phyloP scores from a whole-genome alignment of 2,113 vertebrate genomes.

The Hippoglossus stenolepis region DNA sequence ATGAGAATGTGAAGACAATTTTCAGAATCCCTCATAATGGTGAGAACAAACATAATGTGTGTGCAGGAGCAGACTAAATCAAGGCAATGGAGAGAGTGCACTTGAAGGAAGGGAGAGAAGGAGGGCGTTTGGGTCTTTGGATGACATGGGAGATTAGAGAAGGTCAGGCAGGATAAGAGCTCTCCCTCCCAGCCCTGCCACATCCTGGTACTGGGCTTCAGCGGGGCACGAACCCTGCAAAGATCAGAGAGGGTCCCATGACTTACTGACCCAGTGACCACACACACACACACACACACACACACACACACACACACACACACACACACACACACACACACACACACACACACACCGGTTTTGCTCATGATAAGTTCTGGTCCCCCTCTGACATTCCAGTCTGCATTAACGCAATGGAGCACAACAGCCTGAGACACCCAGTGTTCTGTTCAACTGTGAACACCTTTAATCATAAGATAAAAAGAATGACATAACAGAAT shows the following conservation, averaged over 20 bases:
- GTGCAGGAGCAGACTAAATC: neutral
- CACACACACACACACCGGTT: slow-evolving; percentile 29
- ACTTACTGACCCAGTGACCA: slow-evolving; percentile 64
- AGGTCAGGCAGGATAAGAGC: slow-evolving; percentile 36
- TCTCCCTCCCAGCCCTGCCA: slow-evolving; percentile 25
- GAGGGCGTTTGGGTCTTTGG: slow-evolving; percentile 15
- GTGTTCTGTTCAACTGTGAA: neutral
- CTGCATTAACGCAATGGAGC: slow-evolving; percentile 52
- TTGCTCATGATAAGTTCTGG: slow-evolving; percentile 47
- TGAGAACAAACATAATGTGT: neutral
- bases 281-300: slow-evolving; percentile 19
- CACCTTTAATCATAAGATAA: neutral
- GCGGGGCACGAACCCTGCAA: slow-evolving; percentile 16
- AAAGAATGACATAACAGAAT: neutral
- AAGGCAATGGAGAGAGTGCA: neutral
- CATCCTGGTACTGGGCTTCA: slow-evolving; percentile 50
- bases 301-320: slow-evolving; percentile 15
- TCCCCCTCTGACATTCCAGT: slow-evolving; percentile 53
- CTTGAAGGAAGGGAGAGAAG: slow-evolving; percentile 11
- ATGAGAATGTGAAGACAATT: no score
- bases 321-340: neutral
- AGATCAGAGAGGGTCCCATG: slow-evolving; percentile 72
- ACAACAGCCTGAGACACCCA: slow-evolving; percentile 2
- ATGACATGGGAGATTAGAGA: slow-evolving; percentile 47
- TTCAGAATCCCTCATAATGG: no score